Base-by-base conservation (phyloP, 2,797 vertebrate species). In the Yasuhikotakia modesta region DNA sequence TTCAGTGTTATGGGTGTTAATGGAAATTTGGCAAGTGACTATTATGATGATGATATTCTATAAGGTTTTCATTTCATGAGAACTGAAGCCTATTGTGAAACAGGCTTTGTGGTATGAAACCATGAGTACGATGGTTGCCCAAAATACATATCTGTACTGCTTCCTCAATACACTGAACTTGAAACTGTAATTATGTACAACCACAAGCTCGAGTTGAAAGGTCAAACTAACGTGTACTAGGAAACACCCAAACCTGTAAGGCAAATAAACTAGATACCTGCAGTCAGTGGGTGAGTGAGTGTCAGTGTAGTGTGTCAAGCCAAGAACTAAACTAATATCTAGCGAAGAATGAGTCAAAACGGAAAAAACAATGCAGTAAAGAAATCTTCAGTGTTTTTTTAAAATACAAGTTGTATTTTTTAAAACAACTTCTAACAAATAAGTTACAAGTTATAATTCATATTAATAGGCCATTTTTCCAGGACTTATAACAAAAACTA, bases 1-100 rank as follows among this genome's bases (percentile, higher is more conserved):
- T 0, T 94, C 93, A 70, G 95, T 95, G 0, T 90, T 95, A 57
- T 96, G 96, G 0, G 96, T 96, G 85, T 93, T 94, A 50, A 95
- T 95, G 8, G 1, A 10, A 0, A 8, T 43, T 43, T n/a, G n/a
- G n/a, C n/a, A 10, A 84, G 83, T 0, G 85, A 57, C 3, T 88
- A n/a, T n/a, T n/a, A n/a, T n/a, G n/a, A n/a, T n/a, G n/a, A n/a
- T n/a, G n/a, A n/a, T 1, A 79, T 92, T 90, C 76, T 95, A 89
- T 45, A 85, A 82, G 2, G 6, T 52, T 50, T 43, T 43, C 5
- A 52, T n/a, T n/a, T n/a, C 5, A n/a, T n/a, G 48, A 52, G 5
- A 52, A 52, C n/a, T n/a, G 1, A 10, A 55, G 21, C 24, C 2
- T 4, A 57, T n/a, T 50, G 48, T 17, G 17, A 48, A 14, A 14